These are phyloP conservation scores for Corticium candelabrum DNA, from an alignment of 37 sponge, comb jelly and placozoan genomes.

Conservation along the genomic window DNA sequence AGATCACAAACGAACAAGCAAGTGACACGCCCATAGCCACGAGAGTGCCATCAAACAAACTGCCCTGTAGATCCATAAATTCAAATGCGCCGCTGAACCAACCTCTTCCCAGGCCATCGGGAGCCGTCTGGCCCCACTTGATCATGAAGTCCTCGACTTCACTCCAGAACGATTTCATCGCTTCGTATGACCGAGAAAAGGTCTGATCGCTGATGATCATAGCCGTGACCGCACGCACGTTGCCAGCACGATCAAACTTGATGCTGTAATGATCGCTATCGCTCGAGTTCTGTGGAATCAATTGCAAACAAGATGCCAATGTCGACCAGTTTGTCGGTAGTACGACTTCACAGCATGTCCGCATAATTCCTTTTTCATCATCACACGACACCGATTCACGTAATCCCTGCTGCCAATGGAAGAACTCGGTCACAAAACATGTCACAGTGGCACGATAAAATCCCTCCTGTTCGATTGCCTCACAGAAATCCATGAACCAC, in stretches of 20 bases:
- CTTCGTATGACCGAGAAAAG: not conserved
- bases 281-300: not conserved
- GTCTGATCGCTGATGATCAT: not conserved
- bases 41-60: not conserved
- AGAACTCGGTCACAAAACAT: not conserved
- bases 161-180: not conserved
- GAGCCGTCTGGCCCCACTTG: not conserved
- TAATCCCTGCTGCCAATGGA: not conserved
- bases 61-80: not conserved
- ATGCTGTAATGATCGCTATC: not conserved
- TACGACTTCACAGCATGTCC: not conserved
- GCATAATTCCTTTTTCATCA: not conserved
- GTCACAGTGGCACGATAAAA: not conserved
- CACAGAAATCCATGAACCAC: not conserved
- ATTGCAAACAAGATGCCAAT: not conserved
- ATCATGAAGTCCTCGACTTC: not conserved
- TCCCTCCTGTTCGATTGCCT: not conserved
- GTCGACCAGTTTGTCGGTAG: not conserved
- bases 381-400: not conserved
- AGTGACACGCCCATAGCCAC: not conserved
- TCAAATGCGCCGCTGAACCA: not conserved
- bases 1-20: not conserved
- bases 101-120: not conserved
- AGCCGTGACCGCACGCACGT: not conserved
- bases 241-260: not conserved